A percentile compares a stretch with the other conserved stretches of the same genome.
These are phyloP conservation scores for Auanema sp. DNA, from an alignment of 2,888 invertebrate species.

Conservation along the genomic window DNA sequence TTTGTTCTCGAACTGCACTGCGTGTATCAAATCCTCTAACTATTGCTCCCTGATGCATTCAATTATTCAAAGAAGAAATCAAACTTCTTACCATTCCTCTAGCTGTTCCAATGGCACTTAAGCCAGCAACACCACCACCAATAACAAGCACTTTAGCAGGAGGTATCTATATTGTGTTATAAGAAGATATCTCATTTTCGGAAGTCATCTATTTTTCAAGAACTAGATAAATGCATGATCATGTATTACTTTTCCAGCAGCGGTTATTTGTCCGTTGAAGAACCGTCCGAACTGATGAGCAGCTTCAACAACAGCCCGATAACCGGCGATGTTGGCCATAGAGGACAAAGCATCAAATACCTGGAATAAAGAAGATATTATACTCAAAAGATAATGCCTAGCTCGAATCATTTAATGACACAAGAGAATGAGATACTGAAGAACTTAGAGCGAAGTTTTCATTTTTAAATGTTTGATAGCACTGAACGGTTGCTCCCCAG, in stretches of 20 bases:
- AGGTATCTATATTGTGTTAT: conserved; percentile 70
- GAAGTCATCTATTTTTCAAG: background rate
- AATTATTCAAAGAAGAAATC: background rate
- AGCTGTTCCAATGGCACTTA: conserved; percentile 83
- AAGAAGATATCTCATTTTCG: background rate
- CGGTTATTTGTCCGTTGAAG: conserved; percentile 87
- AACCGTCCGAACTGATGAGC: conserved; percentile 87
- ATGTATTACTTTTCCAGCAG: conserved; percentile 72
- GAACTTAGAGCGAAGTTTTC: too few relatives aligned
- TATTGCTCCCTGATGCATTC: conserved; percentile 74
- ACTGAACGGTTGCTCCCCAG: too few relatives aligned
- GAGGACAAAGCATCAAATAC: conserved; percentile 87
- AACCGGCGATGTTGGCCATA: conserved; percentile 83
- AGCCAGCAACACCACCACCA: conserved; percentile 86
- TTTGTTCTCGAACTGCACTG: conserved; percentile 80
- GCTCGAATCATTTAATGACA: too few relatives aligned
- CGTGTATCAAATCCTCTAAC: conserved; percentile 85
- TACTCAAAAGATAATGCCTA: too few relatives aligned
- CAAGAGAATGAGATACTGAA: too few relatives aligned
- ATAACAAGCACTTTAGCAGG: conserved; percentile 85
- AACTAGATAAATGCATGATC: background rate
- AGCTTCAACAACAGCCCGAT: conserved; percentile 84
- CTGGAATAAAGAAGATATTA: conserved; percentile 27
- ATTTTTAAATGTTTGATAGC: too few relatives aligned
- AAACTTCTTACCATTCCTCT: conserved; percentile 72